phyloP scores from a whole-genome alignment of 2,888 invertebrate genomes.

The Pegoplata infirma region DNA sequence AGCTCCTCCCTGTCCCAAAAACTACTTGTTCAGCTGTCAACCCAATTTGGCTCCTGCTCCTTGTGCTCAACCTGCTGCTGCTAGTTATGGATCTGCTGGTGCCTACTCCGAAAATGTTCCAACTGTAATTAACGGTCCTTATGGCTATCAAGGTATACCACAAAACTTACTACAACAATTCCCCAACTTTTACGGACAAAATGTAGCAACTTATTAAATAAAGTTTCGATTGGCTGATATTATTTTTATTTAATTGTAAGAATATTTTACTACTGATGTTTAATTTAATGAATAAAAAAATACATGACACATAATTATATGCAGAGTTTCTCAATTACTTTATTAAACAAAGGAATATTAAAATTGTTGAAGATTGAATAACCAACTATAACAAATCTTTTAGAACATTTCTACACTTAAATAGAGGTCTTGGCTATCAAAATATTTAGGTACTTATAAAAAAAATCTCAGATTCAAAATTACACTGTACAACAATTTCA shows the following conservation, averaged over 20 bases:
- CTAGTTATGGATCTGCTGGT: slow-evolving; percentile 35
- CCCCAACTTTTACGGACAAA: slow-evolving; percentile 43
- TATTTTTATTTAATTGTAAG: not conserved
- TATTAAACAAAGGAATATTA: no score
- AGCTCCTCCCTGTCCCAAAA: slow-evolving; percentile 44
- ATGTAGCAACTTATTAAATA: not conserved
- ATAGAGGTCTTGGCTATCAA: no score
- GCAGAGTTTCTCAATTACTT: no score
- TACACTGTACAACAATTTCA: no score
- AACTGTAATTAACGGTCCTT: slow-evolving; percentile 42
- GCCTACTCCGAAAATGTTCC: slow-evolving; percentile 51
- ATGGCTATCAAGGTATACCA: slow-evolving; percentile 32
- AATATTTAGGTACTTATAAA: no score
- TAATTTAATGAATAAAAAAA: not conserved
- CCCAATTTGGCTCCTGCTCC: slow-evolving; percentile 49
- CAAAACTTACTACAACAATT: slow-evolving; percentile 36
- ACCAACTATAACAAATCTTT: no score
- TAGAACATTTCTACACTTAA: no score
- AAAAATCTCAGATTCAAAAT: no score
- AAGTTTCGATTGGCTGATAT: no score
- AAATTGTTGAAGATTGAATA: no score
- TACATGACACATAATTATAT: no score
- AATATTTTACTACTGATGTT: not conserved
- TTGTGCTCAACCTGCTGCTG: slow-evolving; percentile 20
- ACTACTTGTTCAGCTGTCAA: slow-evolving; percentile 59